Evolutionary conservation across 2,113 vertebrate species (phyloP).

Genomic region (Clarias macrocephalus): DNA sequence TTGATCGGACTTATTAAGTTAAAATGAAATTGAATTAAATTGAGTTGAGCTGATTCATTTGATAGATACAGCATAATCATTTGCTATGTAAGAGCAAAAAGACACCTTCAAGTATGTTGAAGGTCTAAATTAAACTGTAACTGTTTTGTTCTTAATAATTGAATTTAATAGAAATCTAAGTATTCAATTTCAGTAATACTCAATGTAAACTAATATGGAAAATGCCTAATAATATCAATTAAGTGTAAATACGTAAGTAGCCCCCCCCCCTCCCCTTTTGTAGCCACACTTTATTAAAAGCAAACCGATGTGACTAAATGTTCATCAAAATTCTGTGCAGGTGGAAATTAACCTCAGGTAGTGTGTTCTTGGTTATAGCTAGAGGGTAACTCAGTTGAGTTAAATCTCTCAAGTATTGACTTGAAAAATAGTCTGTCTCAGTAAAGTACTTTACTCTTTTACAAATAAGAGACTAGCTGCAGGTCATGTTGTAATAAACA

Average conservation of each 20-base stretch:
- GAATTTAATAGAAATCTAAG: not conserved
- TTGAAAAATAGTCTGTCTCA: not conserved
- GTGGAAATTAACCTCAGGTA: conserved; percentile 8
- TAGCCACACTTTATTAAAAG: not conserved
- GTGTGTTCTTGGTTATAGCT: not conserved
- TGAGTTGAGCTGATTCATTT: not conserved
- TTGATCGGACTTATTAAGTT: not conserved
- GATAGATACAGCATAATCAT: not conserved
- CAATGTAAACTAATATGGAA: not conserved
- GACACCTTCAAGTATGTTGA: not conserved
- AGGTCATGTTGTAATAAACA: not conserved
- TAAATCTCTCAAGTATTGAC: not conserved
- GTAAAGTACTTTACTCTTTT: not conserved
- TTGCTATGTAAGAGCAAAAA: not conserved
- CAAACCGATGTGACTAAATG: not conserved
- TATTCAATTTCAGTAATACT: not conserved
- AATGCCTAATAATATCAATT: not conserved
- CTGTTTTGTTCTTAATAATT: not conserved
- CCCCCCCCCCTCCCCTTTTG: not conserved
- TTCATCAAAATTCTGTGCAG: conserved; percentile 9
- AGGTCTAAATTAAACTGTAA: not conserved
- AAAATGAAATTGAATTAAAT: not conserved
- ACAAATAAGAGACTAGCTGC: not conserved
- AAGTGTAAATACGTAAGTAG: too few relatives aligned
- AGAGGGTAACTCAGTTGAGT: conserved; percentile 1